These are phyloP conservation scores for Tetanocera ferruginea DNA, from an alignment of 2,888 invertebrate genomes.

Conservation along the genomic window DNA sequence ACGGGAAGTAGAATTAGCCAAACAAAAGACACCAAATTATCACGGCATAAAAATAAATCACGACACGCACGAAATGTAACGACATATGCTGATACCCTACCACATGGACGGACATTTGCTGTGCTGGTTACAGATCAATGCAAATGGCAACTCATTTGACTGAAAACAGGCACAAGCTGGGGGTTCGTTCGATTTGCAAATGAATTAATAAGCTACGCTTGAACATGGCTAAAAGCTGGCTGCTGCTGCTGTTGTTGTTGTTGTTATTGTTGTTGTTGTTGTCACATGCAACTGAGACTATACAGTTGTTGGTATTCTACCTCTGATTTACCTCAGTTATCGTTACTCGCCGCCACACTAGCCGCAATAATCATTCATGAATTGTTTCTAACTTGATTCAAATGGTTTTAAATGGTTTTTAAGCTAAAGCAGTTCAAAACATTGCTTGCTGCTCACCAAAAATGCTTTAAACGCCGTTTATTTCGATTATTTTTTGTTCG, in stretches of 20 bases:
- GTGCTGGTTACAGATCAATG: background rate
- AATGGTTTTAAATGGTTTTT: slow-evolving; percentile 24
- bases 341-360: background rate
- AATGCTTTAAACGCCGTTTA: background rate
- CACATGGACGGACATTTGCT: too few relatives aligned
- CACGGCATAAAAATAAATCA: slow-evolving; percentile 15
- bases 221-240: background rate
- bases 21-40: slow-evolving; percentile 1
- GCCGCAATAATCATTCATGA: slow-evolving; percentile 28
- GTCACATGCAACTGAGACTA: background rate
- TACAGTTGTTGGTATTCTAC: background rate
- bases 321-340: background rate
- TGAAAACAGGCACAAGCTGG: slow-evolving; percentile 7
- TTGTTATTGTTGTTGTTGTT: background rate
- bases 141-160: background rate
- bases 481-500: background rate
- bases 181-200: slow-evolving; percentile 32
- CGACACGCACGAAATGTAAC: slow-evolving; percentile 7
- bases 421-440: background rate
- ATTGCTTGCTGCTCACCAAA: background rate
- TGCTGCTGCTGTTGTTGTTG: background rate
- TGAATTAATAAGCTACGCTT: slow-evolving; percentile 30
- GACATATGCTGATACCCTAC: background rate
- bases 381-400: slow-evolving; percentile 19
- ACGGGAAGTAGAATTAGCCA: background rate